Base-by-base conservation (phyloP, 2,888 invertebrate genomes). In the Tryphoninae sp. region DNA sequence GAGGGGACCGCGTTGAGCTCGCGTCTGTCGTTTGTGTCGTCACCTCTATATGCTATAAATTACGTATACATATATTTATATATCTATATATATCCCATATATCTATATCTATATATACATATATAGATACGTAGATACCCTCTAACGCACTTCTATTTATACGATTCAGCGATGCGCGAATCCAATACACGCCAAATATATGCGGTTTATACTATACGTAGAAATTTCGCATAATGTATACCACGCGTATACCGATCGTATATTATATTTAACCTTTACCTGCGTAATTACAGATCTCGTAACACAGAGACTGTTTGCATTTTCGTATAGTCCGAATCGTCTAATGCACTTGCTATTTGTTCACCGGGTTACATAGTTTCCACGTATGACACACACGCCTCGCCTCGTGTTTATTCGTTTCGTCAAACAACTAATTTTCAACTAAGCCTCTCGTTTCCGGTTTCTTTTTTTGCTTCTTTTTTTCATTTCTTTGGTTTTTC, bases 141-240 rank as follows among this genome's bases (percentile, higher is more conserved):
- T 82, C 84, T 86, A 85, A 74, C 84, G 82, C 84, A 81, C 77
- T 86, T 79, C 88, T 87, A 89, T 91, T 90, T 89, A 89, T 83
- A 84, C 87, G 88, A 88, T 85, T 87, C 89, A 90, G 87, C 89
- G 89, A 91, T 88, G 90, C 90, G 89, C 88, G 88, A 90, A 61
- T 65, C 71, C 75, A 49, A 80, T 81, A 77, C 78, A 84, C 74
- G 72, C 80, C 76, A 72, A 76, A 76, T 83, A 72, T 75, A 81
- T 78, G 74, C 78, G 65, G 68, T 80, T 78, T 13, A 45, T 13
- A 45, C 45, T 13, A 45, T 45, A 55, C 9, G 40, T 78, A 62
- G 45, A 64, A 26, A 55, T 33, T 67, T 64, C 81, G 65, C 69
- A 74, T 78, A 78, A 81, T 75, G 69, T 45, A 71, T 65, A 65